Percentiles rank a stretch among this genome's conserved stretches.
Conservation (phyloP, 2,797 vertebrate genomes). For the Periophthalmus magnuspinnatus region DNA sequence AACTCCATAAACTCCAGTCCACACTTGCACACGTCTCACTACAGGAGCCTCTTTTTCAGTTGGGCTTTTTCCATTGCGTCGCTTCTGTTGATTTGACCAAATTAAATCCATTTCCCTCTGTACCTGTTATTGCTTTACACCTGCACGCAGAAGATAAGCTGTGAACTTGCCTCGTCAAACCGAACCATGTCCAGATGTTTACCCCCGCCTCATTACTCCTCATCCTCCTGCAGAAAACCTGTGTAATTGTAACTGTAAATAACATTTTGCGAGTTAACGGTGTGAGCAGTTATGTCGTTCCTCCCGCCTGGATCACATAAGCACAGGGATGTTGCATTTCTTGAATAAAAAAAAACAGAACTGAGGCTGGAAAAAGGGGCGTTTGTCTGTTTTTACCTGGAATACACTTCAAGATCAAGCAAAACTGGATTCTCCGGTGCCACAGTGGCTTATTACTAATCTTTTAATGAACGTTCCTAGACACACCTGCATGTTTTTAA, state of each 20-base stretch:
- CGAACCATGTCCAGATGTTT: not conserved
- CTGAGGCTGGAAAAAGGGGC: no score
- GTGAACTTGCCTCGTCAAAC: conserved; percentile 1
- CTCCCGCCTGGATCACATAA: not conserved
- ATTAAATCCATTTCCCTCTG: conserved; percentile 9
- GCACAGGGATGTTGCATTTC: not conserved
- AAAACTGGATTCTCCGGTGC: no score
- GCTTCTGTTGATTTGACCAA: conserved; percentile 13
- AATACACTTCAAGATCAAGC: no score
- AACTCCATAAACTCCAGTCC: not conserved
- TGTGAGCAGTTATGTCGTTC: conserved; percentile 1
- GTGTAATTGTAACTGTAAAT: not conserved
- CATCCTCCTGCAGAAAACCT: not conserved
- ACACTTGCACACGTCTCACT: not conserved
- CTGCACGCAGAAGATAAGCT: conserved; percentile 4
- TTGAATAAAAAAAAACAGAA: not conserved
- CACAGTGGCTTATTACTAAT: no score
- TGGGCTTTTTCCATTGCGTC: not conserved
- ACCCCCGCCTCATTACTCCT: not conserved
- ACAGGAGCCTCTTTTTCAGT: not conserved
- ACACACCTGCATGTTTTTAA: no score
- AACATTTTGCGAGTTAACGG: conserved; percentile 6
- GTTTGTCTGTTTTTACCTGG: no score
- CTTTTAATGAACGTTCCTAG: no score
- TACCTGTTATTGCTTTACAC: conserved; percentile 29